These are phyloP conservation scores for Montipora foliosa DNA, from an alignment of 64 coral and sea anemone genomes.

Conservation along the genomic window DNA sequence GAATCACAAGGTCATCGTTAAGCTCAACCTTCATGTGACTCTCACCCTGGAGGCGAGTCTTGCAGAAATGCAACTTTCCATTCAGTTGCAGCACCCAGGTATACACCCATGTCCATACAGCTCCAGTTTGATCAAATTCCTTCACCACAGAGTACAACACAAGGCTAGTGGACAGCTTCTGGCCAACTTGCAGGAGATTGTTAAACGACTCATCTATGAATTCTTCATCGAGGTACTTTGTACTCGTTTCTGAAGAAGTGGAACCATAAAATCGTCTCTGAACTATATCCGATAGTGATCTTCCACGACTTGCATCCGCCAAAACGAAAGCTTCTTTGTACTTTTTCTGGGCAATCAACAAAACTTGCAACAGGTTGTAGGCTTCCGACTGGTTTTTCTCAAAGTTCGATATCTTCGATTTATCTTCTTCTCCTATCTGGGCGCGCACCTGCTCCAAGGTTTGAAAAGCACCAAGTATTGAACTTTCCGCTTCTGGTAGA, in stretches of 20 bases:
- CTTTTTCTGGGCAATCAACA: conserved; percentile 58
- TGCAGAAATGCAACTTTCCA: conserved; percentile 56
- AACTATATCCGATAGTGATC: conserved; percentile 60
- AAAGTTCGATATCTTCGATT: conserved; percentile 79
- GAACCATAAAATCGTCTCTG: conserved; percentile 14
- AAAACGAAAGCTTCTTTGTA: conserved; percentile 71
- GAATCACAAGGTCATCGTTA: conserved; percentile 39
- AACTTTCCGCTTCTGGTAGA: conserved; percentile 28
- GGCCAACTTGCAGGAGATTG: conserved; percentile 44
- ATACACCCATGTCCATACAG: conserved; percentile 35
- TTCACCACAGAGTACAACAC: conserved; percentile 75
- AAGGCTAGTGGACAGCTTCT: conserved; percentile 31
- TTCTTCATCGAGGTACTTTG: conserved; percentile 25
- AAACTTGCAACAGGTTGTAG: conserved; percentile 64
- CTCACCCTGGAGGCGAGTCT: conserved; percentile 32
- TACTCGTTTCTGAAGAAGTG: background rate
- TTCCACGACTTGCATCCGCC: conserved; percentile 52
- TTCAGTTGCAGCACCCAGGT: conserved; percentile 58
- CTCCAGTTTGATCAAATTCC: conserved; percentile 29
- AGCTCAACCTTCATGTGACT: conserved; percentile 46
- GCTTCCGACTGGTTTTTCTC: conserved; percentile 78
- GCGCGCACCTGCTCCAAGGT: conserved; percentile 65
- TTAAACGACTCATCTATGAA: conserved; percentile 49
- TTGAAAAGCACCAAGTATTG: conserved; percentile 52
- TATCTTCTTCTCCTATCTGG: conserved; percentile 72